Evolutionary conservation across 2,888 invertebrate genomes (phyloP).

Genomic region (Protula sp.): DNA sequence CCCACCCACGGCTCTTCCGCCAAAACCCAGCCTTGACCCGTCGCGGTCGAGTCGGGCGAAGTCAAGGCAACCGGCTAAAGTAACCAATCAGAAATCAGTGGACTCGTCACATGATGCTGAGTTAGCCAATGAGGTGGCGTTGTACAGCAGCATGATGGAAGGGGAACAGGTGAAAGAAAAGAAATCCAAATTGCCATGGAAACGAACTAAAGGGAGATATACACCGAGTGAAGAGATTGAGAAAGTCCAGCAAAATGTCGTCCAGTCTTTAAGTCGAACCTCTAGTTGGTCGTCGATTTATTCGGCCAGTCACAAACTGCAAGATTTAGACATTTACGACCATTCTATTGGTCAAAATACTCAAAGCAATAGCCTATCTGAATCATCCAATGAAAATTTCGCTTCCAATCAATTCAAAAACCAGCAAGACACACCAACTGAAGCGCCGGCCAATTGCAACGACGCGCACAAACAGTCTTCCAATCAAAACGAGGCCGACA

Average conservation of each 20-base stretch:
- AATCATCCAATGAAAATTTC: too few relatives aligned
- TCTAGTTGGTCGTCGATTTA: not conserved
- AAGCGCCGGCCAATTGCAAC: too few relatives aligned
- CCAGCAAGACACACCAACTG: too few relatives aligned
- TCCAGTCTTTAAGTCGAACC: not conserved
- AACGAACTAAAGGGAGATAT: not conserved
- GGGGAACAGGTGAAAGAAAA: not conserved
- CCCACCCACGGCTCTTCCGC: not conserved
- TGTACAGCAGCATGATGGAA: not conserved
- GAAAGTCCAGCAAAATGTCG: not conserved
- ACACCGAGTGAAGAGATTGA: slow-evolving; percentile 2
- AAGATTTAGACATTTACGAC: too few relatives aligned
- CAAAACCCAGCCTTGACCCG: not conserved
- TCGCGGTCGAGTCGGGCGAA: not conserved
- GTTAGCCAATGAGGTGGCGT: not conserved
- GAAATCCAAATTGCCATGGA: slow-evolving; percentile 1
- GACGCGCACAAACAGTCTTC: too few relatives aligned
- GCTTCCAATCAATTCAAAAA: too few relatives aligned
- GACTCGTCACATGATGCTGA: not conserved
- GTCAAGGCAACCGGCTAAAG: not conserved
- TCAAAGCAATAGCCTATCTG: too few relatives aligned
- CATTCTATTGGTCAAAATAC: too few relatives aligned
- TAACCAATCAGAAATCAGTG: not conserved
- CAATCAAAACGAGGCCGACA: not conserved
- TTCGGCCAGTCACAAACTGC: too few relatives aligned